Conservation (phyloP, 2,797 vertebrate species). For the Propithecus perrieri region DNA sequence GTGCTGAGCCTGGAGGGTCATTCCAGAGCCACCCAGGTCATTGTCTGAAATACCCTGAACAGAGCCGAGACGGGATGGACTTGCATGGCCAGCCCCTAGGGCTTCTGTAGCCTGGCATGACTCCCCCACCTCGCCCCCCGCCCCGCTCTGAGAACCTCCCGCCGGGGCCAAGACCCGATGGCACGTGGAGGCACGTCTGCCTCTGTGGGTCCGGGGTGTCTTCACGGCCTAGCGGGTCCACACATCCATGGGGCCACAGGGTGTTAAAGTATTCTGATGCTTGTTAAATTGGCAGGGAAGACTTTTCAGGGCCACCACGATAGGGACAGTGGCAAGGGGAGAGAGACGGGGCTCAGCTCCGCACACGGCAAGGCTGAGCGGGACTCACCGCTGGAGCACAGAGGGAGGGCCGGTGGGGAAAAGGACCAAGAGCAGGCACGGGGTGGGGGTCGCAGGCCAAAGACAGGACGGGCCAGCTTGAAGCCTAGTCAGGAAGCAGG, state of each 20-base stretch:
- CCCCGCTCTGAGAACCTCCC: not conserved
- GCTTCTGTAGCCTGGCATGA: not conserved
- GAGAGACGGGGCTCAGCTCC: not conserved
- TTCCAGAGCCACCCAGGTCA: fast-evolving
- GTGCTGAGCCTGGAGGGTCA: not conserved
- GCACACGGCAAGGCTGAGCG: fast-evolving
- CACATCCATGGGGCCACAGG: fast-evolving
- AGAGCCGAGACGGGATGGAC: no score
- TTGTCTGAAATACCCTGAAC: fast-evolving
- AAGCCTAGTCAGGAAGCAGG: no score
- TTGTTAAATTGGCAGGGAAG: not conserved
- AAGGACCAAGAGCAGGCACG: not conserved
- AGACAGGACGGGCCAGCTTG: not conserved
- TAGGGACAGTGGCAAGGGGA: fast-evolving
- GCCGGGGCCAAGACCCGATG: fast-evolving
- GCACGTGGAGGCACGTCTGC: fast-evolving
- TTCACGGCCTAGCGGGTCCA: fast-evolving
- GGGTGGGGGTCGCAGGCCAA: no score
- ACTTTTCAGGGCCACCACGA: no score
- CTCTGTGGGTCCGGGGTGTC: not conserved
- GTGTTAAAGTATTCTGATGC: not conserved
- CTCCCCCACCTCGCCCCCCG: no score
- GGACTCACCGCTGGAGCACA: not conserved
- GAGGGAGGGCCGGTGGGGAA: fast-evolving
- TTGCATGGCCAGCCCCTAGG: not conserved